Base-by-base conservation (phyloP, 1,140 invertebrate genomes). In the Protaetia brevitarsis region DNA sequence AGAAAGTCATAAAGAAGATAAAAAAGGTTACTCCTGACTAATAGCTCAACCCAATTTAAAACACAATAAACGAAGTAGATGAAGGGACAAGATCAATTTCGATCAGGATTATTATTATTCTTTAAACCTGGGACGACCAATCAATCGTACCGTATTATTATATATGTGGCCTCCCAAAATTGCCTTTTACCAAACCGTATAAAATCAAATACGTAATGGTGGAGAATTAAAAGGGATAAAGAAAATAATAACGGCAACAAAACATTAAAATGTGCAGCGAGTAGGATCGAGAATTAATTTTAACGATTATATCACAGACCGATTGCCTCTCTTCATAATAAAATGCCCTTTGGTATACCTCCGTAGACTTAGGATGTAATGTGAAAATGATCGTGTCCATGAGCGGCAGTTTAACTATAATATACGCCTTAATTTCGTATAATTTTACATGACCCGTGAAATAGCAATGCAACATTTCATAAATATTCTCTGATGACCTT, bases 181-280 rank as follows among this genome's bases (percentile, higher is more conserved):
- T 51, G 41, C 41, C 41, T 51, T 51, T 51, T 51, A 51, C 41
- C 19, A 51, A 51, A 51, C 41, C 41, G 41, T 51, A 51, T 51
- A 51, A 51, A 51, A 51, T 51, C 41, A 51, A 51, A 51, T 51
- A 51, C 19, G 41, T 51, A 51, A 51, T 51, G 41, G 41, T 23
- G 41, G 41, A 10, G 16, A 51, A 51, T 51, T 51, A 51, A 51
- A 51, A 19, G 16, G 16, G 41, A 45, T 45, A 41, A 41, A 41
- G 41, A 5, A 21, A 51, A 51, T 51, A 51, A 51, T 51, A 51
- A 51, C 41, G 16, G 41, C 41, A 51, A 51, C 41, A 51, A 51
- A 23, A 51, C 41, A 51, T 51, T 51, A 23, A 51, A 51, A 51
- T 51, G 41, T 51, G 41, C 41, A 51, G 19, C 13, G 1, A 37